Evolutionary conservation across 2,113 vertebrate species (phyloP).

Genomic region (Triplophysa rosa): DNA sequence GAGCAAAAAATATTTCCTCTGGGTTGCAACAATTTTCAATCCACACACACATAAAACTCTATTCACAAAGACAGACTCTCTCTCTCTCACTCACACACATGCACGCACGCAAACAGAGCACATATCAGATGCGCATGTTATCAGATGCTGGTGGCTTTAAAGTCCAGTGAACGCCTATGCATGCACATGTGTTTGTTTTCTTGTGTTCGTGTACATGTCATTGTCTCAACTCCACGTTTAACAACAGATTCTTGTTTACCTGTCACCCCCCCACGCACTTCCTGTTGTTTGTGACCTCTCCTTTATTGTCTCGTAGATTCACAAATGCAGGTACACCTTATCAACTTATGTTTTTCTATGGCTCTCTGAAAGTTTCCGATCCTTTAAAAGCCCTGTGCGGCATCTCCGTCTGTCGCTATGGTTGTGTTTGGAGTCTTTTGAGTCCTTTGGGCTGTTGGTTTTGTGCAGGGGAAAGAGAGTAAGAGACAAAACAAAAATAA

Average conservation of each 20-base stretch:
- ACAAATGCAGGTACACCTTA: conserved; percentile 58
- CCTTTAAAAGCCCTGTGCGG: conserved; percentile 1
- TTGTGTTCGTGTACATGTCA: conserved; percentile 36
- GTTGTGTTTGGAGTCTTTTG: conserved; percentile 59
- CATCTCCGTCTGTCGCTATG: conserved; percentile 28
- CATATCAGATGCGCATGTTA: conserved; percentile 60
- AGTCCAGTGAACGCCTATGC: conserved; percentile 54
- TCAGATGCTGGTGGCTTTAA: conserved; percentile 68
- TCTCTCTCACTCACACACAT: neutral
- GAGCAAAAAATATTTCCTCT: neutral
- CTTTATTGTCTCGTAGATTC: conserved; percentile 58
- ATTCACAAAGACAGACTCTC: neutral
- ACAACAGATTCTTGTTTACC: conserved; percentile 66
- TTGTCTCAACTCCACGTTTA: conserved; percentile 62
- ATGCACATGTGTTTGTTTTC: conserved; percentile 54
- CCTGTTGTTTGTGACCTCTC: conserved; percentile 65
- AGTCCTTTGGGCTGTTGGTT: conserved; percentile 15
- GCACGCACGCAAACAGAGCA: conserved; percentile 53
- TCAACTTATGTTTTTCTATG: conserved; percentile 46
- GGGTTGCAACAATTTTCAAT: neutral
- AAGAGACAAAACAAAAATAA: conserved; percentile 50
- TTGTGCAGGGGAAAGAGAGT: conserved; percentile 45
- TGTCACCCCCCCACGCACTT: conserved; percentile 56
- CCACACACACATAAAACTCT: neutral
- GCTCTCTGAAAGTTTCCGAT: conserved; percentile 29